Conservation (phyloP, 2,797 vertebrate species). For the Mionectes olivaceus region DNA sequence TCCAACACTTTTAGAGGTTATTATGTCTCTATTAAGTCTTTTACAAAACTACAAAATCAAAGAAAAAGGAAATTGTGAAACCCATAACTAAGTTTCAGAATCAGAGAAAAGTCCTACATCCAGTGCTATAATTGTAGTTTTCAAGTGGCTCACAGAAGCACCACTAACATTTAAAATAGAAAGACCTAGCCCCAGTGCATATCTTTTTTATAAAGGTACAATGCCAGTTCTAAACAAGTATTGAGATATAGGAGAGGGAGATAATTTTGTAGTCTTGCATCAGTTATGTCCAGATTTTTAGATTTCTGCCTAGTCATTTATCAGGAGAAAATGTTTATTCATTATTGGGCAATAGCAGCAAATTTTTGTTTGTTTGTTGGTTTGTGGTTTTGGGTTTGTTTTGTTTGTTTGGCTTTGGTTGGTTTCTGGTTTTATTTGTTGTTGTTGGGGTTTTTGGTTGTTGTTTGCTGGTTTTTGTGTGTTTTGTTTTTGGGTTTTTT, state of each 20-base stretch:
- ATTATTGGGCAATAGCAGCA: neutral
- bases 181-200: neutral
- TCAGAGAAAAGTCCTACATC: neutral
- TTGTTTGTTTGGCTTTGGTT: no score
- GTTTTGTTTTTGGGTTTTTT: no score
- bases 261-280: neutral
- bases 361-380: no score
- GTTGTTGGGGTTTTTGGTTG: no score
- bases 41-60: neutral
- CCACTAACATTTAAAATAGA: neutral
- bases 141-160: neutral
- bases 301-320: neutral
- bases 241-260: neutral
- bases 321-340: neutral
- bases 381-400: neutral
- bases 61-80: neutral
- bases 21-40: neutral
- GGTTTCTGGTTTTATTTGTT: no score
- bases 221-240: neutral
- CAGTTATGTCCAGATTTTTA: neutral
- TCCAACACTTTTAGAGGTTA: neutral
- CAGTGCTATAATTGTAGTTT: neutral
- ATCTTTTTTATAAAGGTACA: neutral
- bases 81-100: neutral
- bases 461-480: no score